Evolutionary conservation across 2,797 vertebrate genomes (phyloP).

Genomic region (Centroberyx gerrardi): DNA sequence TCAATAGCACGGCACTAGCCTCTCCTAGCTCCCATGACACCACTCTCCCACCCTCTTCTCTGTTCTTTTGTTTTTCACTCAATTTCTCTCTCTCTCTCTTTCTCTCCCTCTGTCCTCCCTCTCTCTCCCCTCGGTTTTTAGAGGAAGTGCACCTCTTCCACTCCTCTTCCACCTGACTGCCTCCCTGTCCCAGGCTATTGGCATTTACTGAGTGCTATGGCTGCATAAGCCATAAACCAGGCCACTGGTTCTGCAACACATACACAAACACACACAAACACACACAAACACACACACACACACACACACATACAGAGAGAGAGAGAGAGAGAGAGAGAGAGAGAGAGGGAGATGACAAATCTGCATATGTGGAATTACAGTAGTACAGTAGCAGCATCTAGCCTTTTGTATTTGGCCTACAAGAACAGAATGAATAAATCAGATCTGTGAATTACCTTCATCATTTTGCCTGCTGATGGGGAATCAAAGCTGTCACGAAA

Average conservation of each 20-base stretch:
- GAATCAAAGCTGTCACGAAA: slow-evolving; percentile 76
- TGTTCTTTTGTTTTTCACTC: slow-evolving; percentile 82
- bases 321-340: slow-evolving; percentile 10
- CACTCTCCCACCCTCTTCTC: slow-evolving; percentile 80
- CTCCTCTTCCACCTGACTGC: slow-evolving; percentile 83
- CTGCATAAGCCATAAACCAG: slow-evolving; percentile 75
- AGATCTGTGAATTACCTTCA: slow-evolving; percentile 74
- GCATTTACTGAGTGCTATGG: slow-evolving; percentile 59
- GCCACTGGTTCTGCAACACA: slow-evolving; percentile 20
- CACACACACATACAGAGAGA: neutral
- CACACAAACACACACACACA: neutral
- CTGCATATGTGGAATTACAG: neutral
- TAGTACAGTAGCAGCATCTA: slow-evolving; percentile 39
- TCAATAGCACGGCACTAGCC: slow-evolving; percentile 85
- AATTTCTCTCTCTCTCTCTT: slow-evolving; percentile 74
- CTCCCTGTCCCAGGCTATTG: slow-evolving; percentile 72
- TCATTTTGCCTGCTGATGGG: slow-evolving; percentile 57
- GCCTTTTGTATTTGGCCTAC: slow-evolving; percentile 62
- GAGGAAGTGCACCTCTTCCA: slow-evolving; percentile 63
- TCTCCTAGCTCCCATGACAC: slow-evolving; percentile 84
- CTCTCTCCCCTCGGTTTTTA: slow-evolving; percentile 66
- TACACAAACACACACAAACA: neutral
- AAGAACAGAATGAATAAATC: slow-evolving; percentile 82
- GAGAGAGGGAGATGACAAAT: neutral
- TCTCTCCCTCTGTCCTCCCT: slow-evolving; percentile 73